Base-by-base conservation (phyloP, 2,797 vertebrate genomes). In the Rhynchonycteris naso region DNA sequence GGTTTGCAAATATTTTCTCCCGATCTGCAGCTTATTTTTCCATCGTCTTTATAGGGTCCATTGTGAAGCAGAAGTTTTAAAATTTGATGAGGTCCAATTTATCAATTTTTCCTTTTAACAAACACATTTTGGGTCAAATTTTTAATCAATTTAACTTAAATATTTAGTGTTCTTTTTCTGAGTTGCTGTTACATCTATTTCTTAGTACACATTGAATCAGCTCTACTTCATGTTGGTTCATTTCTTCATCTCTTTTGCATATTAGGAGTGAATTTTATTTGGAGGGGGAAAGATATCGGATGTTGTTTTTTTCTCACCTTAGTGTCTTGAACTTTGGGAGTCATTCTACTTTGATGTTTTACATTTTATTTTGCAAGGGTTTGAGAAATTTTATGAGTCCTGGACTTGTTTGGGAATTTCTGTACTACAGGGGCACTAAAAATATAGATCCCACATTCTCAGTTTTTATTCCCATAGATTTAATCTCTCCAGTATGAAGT, bases 21-120 rank as follows among this genome's bases (percentile, higher is more conserved):
- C 18, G 24, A 21, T n/a, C 61, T 80, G 3, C 54, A 81, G 15
- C 35, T 92, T 85, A 52, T 52, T 22, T 90, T 92, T 94, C 58
- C 26, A 19, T 75, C 14, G 7, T 79, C 58, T 80, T 90, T 43
- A 54, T 16, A 35, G 54, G 72, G 13, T 74, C 52, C 81, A 1
- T 69, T 88, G n/a, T 59, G 80, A 61, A 95, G 18, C 47, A 81
- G 86, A 92, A 69, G 38, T 84, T 80, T 93, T 76, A 84, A 30
- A 50, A 75, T 95, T 91, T 75, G n/a, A 75, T 91, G 21, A 56
- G 11, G 18, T 79, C 68, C 13, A 80, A 61, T 76, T 50, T 92
- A 84, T 84, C 52, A 80, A 47, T 38, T 90, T 95, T 95, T 88
- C 56, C 35, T 93, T 83, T 81, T 90, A 87, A 88, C 30, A 88